Conservation (phyloP, 2,888 invertebrate species). For the Auanema freiburgensis region DNA sequence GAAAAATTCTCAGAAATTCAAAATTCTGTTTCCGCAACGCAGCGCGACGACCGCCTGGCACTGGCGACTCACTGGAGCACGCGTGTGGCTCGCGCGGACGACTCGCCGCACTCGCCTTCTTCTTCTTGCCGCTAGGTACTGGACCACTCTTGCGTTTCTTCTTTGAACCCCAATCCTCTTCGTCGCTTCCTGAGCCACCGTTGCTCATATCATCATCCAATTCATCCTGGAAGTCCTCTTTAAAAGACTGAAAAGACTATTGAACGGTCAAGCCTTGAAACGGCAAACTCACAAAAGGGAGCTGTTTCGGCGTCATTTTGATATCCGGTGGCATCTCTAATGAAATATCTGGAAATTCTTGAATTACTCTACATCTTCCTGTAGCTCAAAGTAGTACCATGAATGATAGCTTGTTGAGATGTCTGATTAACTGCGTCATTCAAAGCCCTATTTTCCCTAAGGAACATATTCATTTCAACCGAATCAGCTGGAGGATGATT, state of each 20-base stretch:
- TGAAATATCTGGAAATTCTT: too few relatives aligned
- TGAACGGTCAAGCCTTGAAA: too few relatives aligned
- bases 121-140: constrained; percentile 25
- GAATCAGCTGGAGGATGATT: constrained; percentile 51
- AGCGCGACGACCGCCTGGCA: constrained; percentile 3
- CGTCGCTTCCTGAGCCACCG: constrained; percentile 37
- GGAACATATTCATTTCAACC: constrained; percentile 57
- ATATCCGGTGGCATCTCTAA: too few relatives aligned
- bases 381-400: background rate
- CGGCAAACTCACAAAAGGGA: too few relatives aligned
- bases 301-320: too few relatives aligned
- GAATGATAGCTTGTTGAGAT: constrained; percentile 2
- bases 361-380: background rate
- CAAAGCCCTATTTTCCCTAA: constrained; percentile 51
- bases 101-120: constrained; percentile 18
- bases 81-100: constrained; percentile 13
- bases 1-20: too few relatives aligned
- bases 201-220: constrained; percentile 21
- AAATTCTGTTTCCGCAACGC: too few relatives aligned
- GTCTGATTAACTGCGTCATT: constrained; percentile 42
- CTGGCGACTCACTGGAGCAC: constrained; percentile 16
- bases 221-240: constrained; percentile 45
- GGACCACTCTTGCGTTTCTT: constrained; percentile 35
- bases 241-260: constrained; percentile 10
- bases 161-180: constrained; percentile 58